Evolutionary conservation across 2,888 invertebrate genomes (phyloP), one percentile per base, ranked within the genome.

Genomic region (Limenitis camilla): DNA sequence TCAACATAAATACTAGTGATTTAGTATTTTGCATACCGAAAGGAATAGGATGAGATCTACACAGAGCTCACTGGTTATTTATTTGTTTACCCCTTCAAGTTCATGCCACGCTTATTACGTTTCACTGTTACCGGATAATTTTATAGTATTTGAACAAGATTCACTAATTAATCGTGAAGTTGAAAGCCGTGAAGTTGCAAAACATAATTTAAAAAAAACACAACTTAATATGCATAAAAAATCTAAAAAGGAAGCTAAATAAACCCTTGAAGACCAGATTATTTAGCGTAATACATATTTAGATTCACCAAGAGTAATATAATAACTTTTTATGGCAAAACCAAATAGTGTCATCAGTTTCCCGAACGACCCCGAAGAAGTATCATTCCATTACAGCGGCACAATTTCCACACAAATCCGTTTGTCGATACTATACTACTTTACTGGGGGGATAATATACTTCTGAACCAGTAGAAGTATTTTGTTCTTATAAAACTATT

Each of bases 301-400:
- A 45, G 40, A 74, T 74, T 69, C 74, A 71, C 65, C 76, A 76
- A 78, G 77, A 73, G 76, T 76, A 74, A 77, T 71, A 74, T 76
- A 75, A 73, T 84, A 81, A 81, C 81, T 78, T 84, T 85, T 85
- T 85, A 84, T 78, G 77, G 71, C 71, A 68, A 75, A 79, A 76
- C 75, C 79, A 78, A 84, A 83, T 84, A 79, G 82, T 78, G 71
- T 80, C 81, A 65, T 64, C 61, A 64, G 61, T 66, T 63, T 57
- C 60, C 64, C 59, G 53, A 62, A 63, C 58, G 60, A 59, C 59
- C 63, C 58, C 53, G 58, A 64, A 62, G 59, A 69, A 66, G 64
- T 62, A 62, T 61, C 65, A 61, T 62, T 65, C 65, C 63, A 69
- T 65, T 67, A 65, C 60, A 56, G 52, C 58, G 58, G 56, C 62